phyloP scores from a whole-genome alignment of 2,113 vertebrate species.

The Silurus meridionalis region DNA sequence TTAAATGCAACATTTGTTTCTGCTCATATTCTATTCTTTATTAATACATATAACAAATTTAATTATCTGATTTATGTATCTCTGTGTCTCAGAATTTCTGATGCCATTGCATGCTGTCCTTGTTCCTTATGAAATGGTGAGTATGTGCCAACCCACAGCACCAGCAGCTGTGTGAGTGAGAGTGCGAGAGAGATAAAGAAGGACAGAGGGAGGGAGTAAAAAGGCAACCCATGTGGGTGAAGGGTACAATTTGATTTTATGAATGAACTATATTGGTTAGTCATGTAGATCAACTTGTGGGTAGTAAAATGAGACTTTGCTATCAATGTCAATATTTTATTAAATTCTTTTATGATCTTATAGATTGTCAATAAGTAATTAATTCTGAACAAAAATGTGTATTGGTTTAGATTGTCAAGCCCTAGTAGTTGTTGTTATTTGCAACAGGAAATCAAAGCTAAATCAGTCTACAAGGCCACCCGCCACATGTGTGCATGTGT shows the following conservation, averaged over 20 bases:
- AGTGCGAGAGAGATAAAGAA: not conserved
- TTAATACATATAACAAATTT: not conserved
- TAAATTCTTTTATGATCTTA: not conserved
- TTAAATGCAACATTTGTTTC: not conserved
- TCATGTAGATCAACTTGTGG: constrained; percentile 45
- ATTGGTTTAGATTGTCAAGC: not conserved
- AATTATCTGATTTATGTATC: not conserved
- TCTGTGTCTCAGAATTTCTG: constrained; percentile 1
- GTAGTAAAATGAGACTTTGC: constrained; percentile 9
- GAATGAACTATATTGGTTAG: constrained; percentile 70
- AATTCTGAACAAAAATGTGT: not conserved
- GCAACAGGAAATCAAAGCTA: not conserved
- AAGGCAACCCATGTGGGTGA: constrained; percentile 31
- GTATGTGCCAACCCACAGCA: not conserved
- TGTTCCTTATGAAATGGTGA: constrained; percentile 27
- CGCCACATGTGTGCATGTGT: not conserved
- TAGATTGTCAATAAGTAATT: not conserved
- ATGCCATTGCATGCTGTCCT: constrained; percentile 6
- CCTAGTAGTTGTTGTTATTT: not conserved
- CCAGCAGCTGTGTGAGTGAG: not conserved
- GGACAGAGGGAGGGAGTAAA: not conserved
- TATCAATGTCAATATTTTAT: not conserved
- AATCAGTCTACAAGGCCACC: not conserved
- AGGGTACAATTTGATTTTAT: constrained; percentile 59
- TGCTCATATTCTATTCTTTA: not conserved